These are phyloP conservation scores for Charanyca ferruginea DNA, from an alignment of 2,888 invertebrate species.

Conservation along the genomic window DNA sequence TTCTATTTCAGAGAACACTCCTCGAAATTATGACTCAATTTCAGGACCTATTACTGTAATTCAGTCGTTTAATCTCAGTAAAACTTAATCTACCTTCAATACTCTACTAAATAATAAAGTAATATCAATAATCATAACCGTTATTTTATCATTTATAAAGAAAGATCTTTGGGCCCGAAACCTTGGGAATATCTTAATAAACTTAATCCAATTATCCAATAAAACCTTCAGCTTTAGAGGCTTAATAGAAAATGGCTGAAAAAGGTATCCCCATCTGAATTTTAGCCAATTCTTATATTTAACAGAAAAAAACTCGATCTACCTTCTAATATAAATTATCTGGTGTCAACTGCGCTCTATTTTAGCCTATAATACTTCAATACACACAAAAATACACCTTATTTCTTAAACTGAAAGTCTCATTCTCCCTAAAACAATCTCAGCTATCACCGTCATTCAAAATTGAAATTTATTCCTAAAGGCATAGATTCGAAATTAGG, in stretches of 20 bases:
- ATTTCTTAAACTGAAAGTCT: conserved; percentile 22
- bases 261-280: conserved; percentile 67
- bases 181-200: conserved; percentile 72
- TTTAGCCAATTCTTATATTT: conserved; percentile 68
- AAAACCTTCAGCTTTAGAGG: conserved; percentile 53
- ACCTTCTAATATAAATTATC: conserved; percentile 80
- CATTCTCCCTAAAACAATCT: conserved; percentile 22
- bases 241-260: conserved; percentile 59
- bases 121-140: conserved; percentile 53
- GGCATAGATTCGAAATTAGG: conserved; percentile 64
- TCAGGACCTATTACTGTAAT: conserved; percentile 2
- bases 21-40: conserved; percentile 33
- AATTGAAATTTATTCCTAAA: conserved; percentile 66
- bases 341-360: conserved; percentile 76
- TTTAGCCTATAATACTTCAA: conserved; percentile 61
- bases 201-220: conserved; percentile 76
- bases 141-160: conserved; percentile 60
- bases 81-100: conserved; percentile 44
- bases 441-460: conserved; percentile 57
- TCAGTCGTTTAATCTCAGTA: conserved; percentile 33
- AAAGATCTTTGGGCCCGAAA: conserved; percentile 56
- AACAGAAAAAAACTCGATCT: conserved; percentile 69
- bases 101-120: conserved; percentile 29
- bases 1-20: not conserved
- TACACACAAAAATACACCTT: conserved; percentile 57